Evolutionary conservation across 1,140 invertebrate genomes (phyloP).

Genomic region (Subanguina moxae): DNA sequence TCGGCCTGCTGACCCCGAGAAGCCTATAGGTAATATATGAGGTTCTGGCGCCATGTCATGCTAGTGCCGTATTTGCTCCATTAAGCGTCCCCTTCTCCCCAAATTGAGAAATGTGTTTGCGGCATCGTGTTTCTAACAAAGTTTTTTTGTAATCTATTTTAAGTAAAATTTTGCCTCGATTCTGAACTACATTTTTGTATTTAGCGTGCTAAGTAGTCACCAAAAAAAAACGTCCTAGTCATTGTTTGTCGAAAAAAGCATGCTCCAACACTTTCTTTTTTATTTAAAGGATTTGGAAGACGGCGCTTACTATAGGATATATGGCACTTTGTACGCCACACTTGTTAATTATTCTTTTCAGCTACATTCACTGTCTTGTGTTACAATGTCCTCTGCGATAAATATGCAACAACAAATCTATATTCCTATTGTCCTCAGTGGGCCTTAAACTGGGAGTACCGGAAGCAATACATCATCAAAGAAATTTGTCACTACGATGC

Average conservation of each 20-base stretch:
- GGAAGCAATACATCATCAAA: constrained; percentile 92
- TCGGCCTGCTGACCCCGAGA: constrained; percentile 75
- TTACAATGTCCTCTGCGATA: constrained; percentile 98
- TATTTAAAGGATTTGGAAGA: background rate
- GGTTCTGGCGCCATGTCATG: no score
- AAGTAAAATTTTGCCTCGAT: no score
- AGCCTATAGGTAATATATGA: constrained; percentile 66
- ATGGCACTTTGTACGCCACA: constrained; percentile 67
- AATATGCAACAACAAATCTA: constrained; percentile 88
- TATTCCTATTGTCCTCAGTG: constrained; percentile 95
- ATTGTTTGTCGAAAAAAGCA: no score
- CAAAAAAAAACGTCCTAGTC: no score
- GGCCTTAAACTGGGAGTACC: constrained; percentile 95
- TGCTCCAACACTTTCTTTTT: constrained; percentile 12
- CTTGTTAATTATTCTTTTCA: constrained; percentile 39
- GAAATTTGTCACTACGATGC: constrained; percentile 93
- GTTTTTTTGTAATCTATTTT: no score
- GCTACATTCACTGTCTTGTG: constrained; percentile 92
- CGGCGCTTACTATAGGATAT: constrained; percentile 66
- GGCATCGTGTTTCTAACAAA: no score
- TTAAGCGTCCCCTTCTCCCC: no score
- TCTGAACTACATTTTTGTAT: no score
- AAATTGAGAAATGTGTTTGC: no score
- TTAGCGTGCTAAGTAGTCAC: no score
- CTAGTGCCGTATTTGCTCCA: no score